Percentiles rank a stretch among this genome's conserved stretches.
These are phyloP conservation scores for Atrina japonica DNA, from an alignment of 2,888 invertebrate genomes.

Conservation along the genomic window DNA sequence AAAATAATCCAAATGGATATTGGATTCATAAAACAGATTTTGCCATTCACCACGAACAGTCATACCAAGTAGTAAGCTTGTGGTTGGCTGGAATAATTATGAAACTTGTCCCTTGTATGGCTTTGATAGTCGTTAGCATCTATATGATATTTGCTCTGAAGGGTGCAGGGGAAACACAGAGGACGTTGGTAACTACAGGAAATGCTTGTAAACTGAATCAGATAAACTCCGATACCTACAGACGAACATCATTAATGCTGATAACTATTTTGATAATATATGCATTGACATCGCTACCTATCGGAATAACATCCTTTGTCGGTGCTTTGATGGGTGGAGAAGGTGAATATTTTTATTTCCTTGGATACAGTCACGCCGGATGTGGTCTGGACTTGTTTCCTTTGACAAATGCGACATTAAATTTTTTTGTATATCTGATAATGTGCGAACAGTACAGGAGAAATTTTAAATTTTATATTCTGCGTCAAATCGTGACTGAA, in stretches of 20 bases:
- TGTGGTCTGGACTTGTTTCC: constrained; percentile 1
- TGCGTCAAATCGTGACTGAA: too few relatives aligned
- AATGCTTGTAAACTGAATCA: background rate
- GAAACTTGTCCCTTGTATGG: constrained; percentile 8
- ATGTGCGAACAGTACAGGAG: constrained; percentile 1
- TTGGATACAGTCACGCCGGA: constrained; percentile 1
- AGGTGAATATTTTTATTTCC: constrained; percentile 19
- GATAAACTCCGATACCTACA: background rate
- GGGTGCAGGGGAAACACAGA: too few relatives aligned
- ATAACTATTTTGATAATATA: constrained; percentile 13
- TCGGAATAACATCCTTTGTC: constrained; percentile 10
- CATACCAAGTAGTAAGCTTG: constrained; percentile 4
- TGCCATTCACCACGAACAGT: background rate
- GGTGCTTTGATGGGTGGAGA: constrained; percentile 1
- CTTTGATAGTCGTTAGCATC: background rate
- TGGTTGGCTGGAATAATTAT: constrained; percentile 18
- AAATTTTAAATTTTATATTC: too few relatives aligned
- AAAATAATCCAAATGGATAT: constrained; percentile 1
- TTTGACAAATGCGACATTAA: constrained; percentile 6
- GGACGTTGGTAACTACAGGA: background rate
- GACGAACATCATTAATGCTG: constrained; percentile 13
- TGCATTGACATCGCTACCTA: background rate
- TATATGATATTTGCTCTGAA: constrained; percentile 1
- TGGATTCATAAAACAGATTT: constrained; percentile 18
- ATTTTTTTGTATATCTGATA: constrained; percentile 15